Percentiles rank a stretch among this genome's conserved stretches.
phyloP scores from a whole-genome alignment of 1,140 invertebrate genomes.

The Delia radicum region DNA sequence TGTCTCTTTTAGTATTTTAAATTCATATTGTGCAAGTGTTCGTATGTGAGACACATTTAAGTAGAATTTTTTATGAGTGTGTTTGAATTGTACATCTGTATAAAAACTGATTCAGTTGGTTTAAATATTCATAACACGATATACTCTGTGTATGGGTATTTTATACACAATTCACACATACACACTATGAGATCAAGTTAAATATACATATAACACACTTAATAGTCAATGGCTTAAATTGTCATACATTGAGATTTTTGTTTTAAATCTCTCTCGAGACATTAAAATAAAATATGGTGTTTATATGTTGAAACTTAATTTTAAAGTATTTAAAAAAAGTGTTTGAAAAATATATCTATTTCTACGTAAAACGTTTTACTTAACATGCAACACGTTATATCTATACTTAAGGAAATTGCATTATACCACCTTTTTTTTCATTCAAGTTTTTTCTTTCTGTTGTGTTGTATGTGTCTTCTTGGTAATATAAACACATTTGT shows the following conservation, averaged over 20 bases:
- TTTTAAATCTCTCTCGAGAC: not conserved
- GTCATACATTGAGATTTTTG: not conserved
- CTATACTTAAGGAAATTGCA: not conserved
- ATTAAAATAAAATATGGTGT: too few relatives aligned
- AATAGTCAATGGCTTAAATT: not conserved
- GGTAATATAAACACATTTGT: not conserved
- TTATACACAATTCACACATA: not conserved
- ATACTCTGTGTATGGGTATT: not conserved
- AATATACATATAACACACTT: not conserved
- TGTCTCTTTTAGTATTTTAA: conserved; percentile 23
- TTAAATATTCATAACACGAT: conserved; percentile 24
- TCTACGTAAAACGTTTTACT: not conserved
- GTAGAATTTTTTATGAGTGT: not conserved
- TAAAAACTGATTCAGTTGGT: conserved; percentile 5
- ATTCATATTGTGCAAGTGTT: not conserved
- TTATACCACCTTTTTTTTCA: not conserved
- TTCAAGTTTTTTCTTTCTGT: not conserved
- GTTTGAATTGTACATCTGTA: too few relatives aligned
- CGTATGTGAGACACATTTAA: conserved; percentile 6
- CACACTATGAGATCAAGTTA: not conserved
- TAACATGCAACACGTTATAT: conserved; percentile 1
- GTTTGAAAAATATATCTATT: not conserved
- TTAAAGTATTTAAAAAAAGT: not conserved
- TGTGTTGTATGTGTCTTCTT: not conserved
- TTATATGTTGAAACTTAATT: too few relatives aligned